Evolutionary conservation across 2,797 vertebrate genomes (phyloP), one percentile per base, ranked within the genome.

Genomic region (Mycteria americana): DNA sequence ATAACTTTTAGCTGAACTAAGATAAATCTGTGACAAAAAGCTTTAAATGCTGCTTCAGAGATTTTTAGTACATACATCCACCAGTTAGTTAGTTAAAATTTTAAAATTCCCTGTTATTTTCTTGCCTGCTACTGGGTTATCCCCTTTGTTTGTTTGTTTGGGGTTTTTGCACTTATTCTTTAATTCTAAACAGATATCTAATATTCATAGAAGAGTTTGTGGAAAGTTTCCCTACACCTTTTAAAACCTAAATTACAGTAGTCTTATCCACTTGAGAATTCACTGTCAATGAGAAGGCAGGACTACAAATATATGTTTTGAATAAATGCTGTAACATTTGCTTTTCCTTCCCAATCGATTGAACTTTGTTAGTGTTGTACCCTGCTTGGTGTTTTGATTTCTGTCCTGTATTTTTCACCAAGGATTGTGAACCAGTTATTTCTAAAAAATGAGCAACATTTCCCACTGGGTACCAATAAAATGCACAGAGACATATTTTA

Each of bases 401-500:
- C 72, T 53, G 43, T 33, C 84, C 45, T 46, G 18, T 43, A 67
- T 80, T 95, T 97, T 94, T 70, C 96, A 96, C 72, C 70, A 31
- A 96, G 72, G 81, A 91, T 77, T 96, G 79, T 77, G 95, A 96
- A 91, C 91, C 88, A 96, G 96, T 97, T 97, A 93, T 94, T 97
- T 95, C 97, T 95, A 89, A 97, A 97, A 96, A 97, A 96, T 28
- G 87, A 98, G 59, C 94, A 95, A 94, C 92, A 75, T 93, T 97
- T 96, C 97, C 95, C 97, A 95, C 62, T 13, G 96, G 97, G 96
- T 91, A 86, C 77, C 9, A 21, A 89, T 94, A 97, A 98, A 98
- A 98, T 81, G 95, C 96, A 97, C 68, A 76, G 97, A 98, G 94
- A 97, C 96, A 89, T 90, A 64, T 96, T 97, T 97, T 98, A 97